A percentile compares a stretch with the other conserved stretches of the same genome.
Evolutionary conservation across 2,888 invertebrate species (phyloP).

Genomic region (Ornithoptera alexandrae): DNA sequence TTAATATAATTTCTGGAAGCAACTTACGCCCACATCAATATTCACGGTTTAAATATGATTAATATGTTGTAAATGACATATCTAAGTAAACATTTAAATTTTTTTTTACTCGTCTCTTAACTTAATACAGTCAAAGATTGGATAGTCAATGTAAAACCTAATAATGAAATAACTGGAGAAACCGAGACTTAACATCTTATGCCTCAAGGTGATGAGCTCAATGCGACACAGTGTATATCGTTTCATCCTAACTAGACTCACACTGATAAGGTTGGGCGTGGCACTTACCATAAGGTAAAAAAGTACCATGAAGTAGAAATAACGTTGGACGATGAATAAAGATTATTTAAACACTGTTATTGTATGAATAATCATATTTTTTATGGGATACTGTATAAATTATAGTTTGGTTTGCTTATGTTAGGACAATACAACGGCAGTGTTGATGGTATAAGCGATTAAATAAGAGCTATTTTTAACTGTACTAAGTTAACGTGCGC

Average conservation of each 20-base stretch:
- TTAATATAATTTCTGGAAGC: conserved; percentile 64
- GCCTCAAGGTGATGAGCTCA: too few relatives aligned
- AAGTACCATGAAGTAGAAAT: not conserved
- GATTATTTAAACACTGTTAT: not conserved
- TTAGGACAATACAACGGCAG: conserved; percentile 12
- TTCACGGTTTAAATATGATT: conserved; percentile 60
- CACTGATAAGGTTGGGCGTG: too few relatives aligned
- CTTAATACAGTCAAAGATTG: conserved; percentile 60
- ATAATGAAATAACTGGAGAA: too few relatives aligned
- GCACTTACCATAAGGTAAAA: too few relatives aligned
- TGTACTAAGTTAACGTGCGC: conserved; percentile 73
- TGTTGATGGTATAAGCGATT: conserved; percentile 27
- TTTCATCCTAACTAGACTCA: too few relatives aligned
- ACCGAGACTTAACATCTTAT: too few relatives aligned
- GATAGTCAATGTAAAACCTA: too few relatives aligned
- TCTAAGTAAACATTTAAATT: conserved; percentile 69
- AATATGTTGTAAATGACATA: conserved; percentile 65
- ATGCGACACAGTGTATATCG: too few relatives aligned
- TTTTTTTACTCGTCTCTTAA: conserved; percentile 48
- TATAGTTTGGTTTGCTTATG: not conserved
- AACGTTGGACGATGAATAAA: not conserved
- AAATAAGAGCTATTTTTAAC: conserved; percentile 37
- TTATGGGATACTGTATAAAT: conserved; percentile 6
- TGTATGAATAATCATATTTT: not conserved
- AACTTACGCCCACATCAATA: conserved; percentile 72